phyloP scores from a whole-genome alignment of 2,113 vertebrate species.

The Apteryx owenii region DNA sequence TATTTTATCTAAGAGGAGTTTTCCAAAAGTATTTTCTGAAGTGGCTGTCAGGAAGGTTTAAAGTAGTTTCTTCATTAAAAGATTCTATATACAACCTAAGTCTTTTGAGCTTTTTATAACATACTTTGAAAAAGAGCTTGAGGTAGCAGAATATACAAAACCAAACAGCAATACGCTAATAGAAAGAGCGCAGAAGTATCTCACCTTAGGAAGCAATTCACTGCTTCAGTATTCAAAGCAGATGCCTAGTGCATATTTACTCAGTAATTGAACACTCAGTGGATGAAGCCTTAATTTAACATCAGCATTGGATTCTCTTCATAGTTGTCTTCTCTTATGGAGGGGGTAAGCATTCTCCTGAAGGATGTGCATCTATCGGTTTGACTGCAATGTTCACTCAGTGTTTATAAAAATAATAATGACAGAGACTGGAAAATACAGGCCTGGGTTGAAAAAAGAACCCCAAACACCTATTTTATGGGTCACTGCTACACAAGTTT shows the following conservation, averaged over 20 bases:
- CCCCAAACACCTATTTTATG: not conserved
- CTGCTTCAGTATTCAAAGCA: slow-evolving; percentile 36
- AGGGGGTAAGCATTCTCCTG: not conserved
- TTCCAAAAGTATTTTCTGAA: not conserved
- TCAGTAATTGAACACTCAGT: slow-evolving; percentile 30
- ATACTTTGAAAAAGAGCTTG: slow-evolving; percentile 27
- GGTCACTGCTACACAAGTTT: not conserved
- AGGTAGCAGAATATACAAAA: slow-evolving; percentile 39
- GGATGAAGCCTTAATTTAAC: slow-evolving; percentile 32
- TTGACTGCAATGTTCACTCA: not conserved
- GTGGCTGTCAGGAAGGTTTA: not conserved
- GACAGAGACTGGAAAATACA: not conserved
- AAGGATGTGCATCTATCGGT: not conserved
- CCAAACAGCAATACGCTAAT: slow-evolving; percentile 58
- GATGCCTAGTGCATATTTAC: slow-evolving; percentile 27
- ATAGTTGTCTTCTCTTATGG: not conserved
- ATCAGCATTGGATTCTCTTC: slow-evolving; percentile 7
- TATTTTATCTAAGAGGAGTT: slow-evolving; percentile 30
- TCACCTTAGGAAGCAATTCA: slow-evolving; percentile 15
- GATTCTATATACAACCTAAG: not conserved
- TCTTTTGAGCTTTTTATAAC: slow-evolving; percentile 27
- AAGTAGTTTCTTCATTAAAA: slow-evolving; percentile 57
- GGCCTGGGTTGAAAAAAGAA: not conserved
- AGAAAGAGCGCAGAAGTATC: not conserved
- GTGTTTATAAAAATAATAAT: not conserved